A percentile compares a stretch with the other conserved stretches of the same genome.
These are phyloP conservation scores for Myocastor coypus DNA, from an alignment of 2,113 vertebrate species.

Conservation along the genomic window DNA sequence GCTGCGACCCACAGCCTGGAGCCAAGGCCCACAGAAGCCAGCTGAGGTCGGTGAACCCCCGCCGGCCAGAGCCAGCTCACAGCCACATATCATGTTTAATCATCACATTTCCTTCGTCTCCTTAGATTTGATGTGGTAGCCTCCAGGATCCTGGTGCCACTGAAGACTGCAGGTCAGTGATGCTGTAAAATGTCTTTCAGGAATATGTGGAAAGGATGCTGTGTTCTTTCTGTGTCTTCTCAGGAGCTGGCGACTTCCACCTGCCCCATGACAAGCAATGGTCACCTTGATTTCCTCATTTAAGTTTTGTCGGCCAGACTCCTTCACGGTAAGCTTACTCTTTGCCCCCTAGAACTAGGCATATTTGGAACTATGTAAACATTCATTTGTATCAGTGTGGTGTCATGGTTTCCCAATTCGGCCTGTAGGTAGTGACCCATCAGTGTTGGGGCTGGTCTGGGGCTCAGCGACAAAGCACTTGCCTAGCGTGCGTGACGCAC, in stretches of 20 bases:
- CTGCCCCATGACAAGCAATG: not conserved
- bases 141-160: not conserved
- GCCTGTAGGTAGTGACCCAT: not conserved
- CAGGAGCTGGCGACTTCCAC: not conserved
- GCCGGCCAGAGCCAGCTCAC: not conserved
- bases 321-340: not conserved
- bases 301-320: not conserved
- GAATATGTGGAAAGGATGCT: not conserved
- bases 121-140: not conserved
- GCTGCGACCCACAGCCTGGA: not conserved
- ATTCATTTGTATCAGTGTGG: conserved; percentile 8
- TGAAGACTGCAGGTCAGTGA: not conserved
- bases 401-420: not conserved
- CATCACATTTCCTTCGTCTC: not conserved
- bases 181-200: not conserved
- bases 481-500: not conserved
- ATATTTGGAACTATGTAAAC: conserved; percentile 27
- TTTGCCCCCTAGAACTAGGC: not conserved
- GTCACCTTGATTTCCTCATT: not conserved
- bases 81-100: not conserved
- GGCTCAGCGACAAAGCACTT: not conserved
- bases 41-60: not conserved
- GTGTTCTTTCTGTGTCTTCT: not conserved
- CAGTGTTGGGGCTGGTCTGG: too few relatives aligned
- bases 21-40: not conserved